Base-by-base conservation (phyloP, 2,888 invertebrate species). In the Xestia xanthographa region DNA sequence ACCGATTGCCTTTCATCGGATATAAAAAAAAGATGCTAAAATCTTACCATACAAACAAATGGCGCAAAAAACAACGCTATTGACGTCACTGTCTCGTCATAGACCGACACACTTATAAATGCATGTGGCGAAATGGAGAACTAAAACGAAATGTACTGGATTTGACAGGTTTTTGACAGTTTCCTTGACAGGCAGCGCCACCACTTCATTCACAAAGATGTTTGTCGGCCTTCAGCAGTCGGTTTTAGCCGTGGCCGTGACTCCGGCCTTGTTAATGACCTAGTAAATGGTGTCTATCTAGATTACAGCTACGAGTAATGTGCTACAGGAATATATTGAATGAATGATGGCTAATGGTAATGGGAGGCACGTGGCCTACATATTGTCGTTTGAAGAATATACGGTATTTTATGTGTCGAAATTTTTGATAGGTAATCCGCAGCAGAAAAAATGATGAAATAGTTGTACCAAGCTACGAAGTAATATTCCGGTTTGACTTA, bases 261-360 rank as follows among this genome's bases (percentile, higher is more conserved):
- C 84, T 80, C 79, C 83, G 79, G 75, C 81, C 80, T 87, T 81
- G 88, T 68, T 82, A 86, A 82, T 88, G 87, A 90, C 87, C 81
- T 79, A 66, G 72, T 63, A 43, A 62, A 72, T 56, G 60, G 45
- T 66, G 26, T 60, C 43, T 65, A 66, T 63, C n/a, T 66, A 60
- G 48, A 81, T 58, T 29, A 78, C 34, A 79, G 11, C 45, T 67
- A 63, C 53, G 58, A 71, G 26, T 26, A 38, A 48, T 73, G 65
- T 50, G 56, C 5, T 50, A 50, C 41, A 75, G 41, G 53, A 73
- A 82, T 66, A 79, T 67, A 77, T 22, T 67, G 62, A 82, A 63
- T 79, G 77, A 72, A 84, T 63, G 20, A 62, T 66, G 29, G 38
- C 4, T n/a, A 43, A 50, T 78, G 43, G 43, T 60, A 69, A 60